A percentile compares a stretch with the other conserved stretches of the same genome.
phyloP scores from a whole-genome alignment of 2,888 invertebrate species.

The Melipona beecheii region DNA sequence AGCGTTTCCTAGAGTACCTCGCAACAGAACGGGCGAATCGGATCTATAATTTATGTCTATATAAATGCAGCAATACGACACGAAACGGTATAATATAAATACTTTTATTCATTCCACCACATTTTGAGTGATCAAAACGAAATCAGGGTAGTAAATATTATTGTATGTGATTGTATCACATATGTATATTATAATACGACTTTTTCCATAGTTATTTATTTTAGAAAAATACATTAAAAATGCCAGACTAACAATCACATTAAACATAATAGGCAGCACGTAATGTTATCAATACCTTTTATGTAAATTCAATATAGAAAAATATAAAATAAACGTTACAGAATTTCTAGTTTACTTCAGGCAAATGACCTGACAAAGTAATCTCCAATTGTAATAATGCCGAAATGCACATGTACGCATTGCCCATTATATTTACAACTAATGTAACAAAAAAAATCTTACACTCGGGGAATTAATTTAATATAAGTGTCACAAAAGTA shows the following conservation, averaged over 20 bases:
- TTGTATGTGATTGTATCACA: constrained; percentile 39
- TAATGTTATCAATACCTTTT: background rate
- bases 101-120: background rate
- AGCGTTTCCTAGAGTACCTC: background rate
- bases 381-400: background rate
- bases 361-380: background rate
- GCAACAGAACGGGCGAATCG: constrained; percentile 8
- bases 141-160: constrained; percentile 37
- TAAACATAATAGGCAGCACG: constrained; percentile 53
- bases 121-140: constrained; percentile 1
- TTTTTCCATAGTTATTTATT: constrained; percentile 59
- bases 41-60: background rate
- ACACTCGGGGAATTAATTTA: constrained; percentile 51
- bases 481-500: constrained; percentile 56
- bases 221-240: constrained; percentile 68
- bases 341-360: background rate
- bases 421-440: constrained; percentile 47
- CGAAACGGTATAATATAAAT: background rate
- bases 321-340: background rate
- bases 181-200: constrained; percentile 42
- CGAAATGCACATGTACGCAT: constrained; percentile 26
- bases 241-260: constrained; percentile 56
- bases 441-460: constrained; percentile 58
- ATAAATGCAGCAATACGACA: constrained; percentile 9
- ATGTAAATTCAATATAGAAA: constrained; percentile 4